Base-by-base conservation (phyloP, 1,140 invertebrate genomes). In the Notospermus geniculatus region DNA sequence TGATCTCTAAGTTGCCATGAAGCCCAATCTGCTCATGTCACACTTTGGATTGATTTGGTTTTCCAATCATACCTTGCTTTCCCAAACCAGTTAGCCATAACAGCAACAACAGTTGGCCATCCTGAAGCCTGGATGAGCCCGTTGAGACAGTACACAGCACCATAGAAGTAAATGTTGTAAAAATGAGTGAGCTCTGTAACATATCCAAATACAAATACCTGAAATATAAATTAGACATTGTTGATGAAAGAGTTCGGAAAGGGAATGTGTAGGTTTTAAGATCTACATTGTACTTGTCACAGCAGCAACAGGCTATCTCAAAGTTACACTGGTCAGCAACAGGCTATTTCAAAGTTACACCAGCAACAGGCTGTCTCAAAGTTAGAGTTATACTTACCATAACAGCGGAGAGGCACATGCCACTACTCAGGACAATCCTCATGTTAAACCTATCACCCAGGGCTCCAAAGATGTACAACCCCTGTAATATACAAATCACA, bases 51-150 rank as follows among this genome's bases (percentile, higher is more conserved):
- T n/a, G n/a, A n/a, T n/a, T n/a, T n/a, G n/a, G n/a, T n/a, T n/a
- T n/a, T n/a, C n/a, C n/a, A n/a, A 17, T 25, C 60, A 69, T 70
- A 86, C 86, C 85, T 77, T 88, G 87, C 86, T 82, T 91, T 93
- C 2, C 93, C 94, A 83, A 95, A 97, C 95, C 95, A 98, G 74
- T 97, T 93, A n/a, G 91, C 91, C 52, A 98, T 89, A 1, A 92
- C 87, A 29, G 94, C 90, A 0, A 98, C 93, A 0, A 97, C 94
- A 39, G 92, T 92, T 0, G 95, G 91, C 91, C 91, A 93, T 2
- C 93, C 95, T 17, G 91, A 92, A 0, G 93, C 94, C 85, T 97
- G 94, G 30, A 90, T 86, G 36, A 95, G 84, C 30, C 95, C 95
- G 39, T 89, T 91, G n/a, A 89, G 77, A 17, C 87, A 87, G 88